Percentiles rank a stretch among this genome's conserved stretches.
Evolutionary conservation across 2,888 invertebrate species (phyloP).

Genomic region (Athalia circularis): DNA sequence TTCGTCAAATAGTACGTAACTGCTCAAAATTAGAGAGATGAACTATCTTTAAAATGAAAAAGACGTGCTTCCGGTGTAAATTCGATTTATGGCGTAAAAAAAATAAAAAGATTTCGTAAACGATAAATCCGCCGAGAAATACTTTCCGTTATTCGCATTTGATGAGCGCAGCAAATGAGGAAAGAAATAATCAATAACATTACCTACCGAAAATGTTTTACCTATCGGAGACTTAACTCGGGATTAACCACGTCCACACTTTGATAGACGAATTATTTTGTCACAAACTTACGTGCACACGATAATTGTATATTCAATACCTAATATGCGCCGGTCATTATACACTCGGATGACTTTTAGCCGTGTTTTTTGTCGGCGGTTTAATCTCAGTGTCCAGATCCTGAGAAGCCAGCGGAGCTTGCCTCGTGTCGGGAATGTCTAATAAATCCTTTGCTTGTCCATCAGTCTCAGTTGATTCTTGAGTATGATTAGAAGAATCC

Average conservation of each 20-base stretch:
- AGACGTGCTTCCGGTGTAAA: too few species aligned
- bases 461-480: constrained; percentile 58
- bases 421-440: constrained; percentile 66
- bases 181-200: too few species aligned
- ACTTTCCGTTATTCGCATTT: too few species aligned
- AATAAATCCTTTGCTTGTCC: constrained; percentile 14
- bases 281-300: constrained; percentile 56
- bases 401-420: constrained; percentile 55
- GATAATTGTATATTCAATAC: constrained; percentile 55
- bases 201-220: too few species aligned
- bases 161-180: too few species aligned
- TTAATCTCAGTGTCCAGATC: constrained; percentile 63
- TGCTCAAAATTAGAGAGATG: too few species aligned
- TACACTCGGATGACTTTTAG: constrained; percentile 61
- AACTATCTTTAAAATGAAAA: too few species aligned
- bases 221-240: too few species aligned
- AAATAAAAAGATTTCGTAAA: too few species aligned
- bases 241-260: background rate
- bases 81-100: too few species aligned
- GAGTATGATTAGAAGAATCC: constrained; percentile 63
- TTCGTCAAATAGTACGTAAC: too few species aligned
- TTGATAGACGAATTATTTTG: constrained; percentile 50
- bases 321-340: constrained; percentile 63
- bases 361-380: constrained; percentile 56
- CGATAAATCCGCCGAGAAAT: too few species aligned